Conservation (phyloP, 2,888 invertebrate species). For the Phytoseiulus persimilis region DNA sequence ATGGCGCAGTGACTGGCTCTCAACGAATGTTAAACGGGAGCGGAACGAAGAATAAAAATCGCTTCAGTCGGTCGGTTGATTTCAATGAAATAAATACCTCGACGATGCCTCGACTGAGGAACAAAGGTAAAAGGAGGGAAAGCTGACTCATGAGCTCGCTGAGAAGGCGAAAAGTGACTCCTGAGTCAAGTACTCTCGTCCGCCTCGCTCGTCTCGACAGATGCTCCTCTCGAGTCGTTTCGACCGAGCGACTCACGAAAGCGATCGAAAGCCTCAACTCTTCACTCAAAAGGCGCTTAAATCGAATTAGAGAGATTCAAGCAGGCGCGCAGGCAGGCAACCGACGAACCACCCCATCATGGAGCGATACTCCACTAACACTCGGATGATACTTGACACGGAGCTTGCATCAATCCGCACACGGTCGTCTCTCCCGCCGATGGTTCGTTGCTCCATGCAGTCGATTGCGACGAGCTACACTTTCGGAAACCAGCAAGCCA, state of each 20-base stretch:
- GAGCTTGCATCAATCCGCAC: neutral
- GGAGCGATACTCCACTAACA: neutral
- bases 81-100: neutral
- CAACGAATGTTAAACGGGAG: neutral
- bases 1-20: neutral
- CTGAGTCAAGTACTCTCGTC: neutral
- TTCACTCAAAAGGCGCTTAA: slow-evolving; percentile 36
- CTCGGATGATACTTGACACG: neutral
- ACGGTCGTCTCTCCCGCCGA: neutral
- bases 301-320: slow-evolving; percentile 12
- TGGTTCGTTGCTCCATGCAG: neutral
- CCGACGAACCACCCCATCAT: neutral
- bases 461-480: neutral
- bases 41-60: neutral
- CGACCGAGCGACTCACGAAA: neutral
- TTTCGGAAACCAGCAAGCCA: neutral
- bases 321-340: neutral
- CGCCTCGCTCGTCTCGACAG: neutral
- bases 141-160: neutral
- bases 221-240: neutral
- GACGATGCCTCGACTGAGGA: neutral
- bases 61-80: neutral
- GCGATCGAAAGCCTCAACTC: slow-evolving; percentile 5
- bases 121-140: neutral
- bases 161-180: neutral